A percentile compares a stretch with the other conserved stretches of the same genome.
phyloP scores from a whole-genome alignment of 2,888 invertebrate species.

The Sthenelais limicola region DNA sequence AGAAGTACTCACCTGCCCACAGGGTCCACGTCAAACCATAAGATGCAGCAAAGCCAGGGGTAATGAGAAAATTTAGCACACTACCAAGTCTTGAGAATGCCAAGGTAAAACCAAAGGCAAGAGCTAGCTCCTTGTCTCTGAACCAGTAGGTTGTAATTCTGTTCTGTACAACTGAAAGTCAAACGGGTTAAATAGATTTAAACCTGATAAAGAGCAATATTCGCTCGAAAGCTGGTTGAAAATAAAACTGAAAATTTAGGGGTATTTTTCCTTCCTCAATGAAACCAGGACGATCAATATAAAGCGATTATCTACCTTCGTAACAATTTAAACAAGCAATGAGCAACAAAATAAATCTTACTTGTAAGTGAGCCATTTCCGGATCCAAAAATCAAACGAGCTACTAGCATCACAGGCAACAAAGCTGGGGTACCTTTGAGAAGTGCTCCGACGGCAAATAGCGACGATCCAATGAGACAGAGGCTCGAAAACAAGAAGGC shows the following conservation, averaged over 20 bases:
- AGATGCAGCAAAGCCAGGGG: slow-evolving; percentile 62
- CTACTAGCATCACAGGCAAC: slow-evolving; percentile 71
- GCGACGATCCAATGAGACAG: slow-evolving; percentile 70
- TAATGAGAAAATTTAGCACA: slow-evolving; percentile 72
- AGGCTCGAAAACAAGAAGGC: slow-evolving; percentile 71
- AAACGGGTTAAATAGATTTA: too few species aligned
- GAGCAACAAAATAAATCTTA: slow-evolving; percentile 51
- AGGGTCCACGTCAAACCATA: slow-evolving; percentile 70
- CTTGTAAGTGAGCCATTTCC: slow-evolving; percentile 73
- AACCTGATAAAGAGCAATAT: too few species aligned
- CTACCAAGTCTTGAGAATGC: slow-evolving; percentile 72
- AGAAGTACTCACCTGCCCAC: slow-evolving; percentile 71
- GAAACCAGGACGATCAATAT: too few species aligned
- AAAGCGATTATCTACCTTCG: too few species aligned
- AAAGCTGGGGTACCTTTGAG: slow-evolving; percentile 67
- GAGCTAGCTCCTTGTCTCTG: slow-evolving; percentile 70
- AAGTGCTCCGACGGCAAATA: slow-evolving; percentile 69
- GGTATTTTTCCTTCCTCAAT: too few species aligned
- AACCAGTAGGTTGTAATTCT: slow-evolving; percentile 73
- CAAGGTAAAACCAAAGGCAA: slow-evolving; percentile 72
- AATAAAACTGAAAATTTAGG: too few species aligned
- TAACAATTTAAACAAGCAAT: too few species aligned
- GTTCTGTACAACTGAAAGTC: slow-evolving; percentile 72
- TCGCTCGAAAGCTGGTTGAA: too few species aligned
- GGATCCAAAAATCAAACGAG: slow-evolving; percentile 72